These are phyloP conservation scores for Gambusia affinis DNA, from an alignment of 2,113 vertebrate genomes.

Conservation along the genomic window DNA sequence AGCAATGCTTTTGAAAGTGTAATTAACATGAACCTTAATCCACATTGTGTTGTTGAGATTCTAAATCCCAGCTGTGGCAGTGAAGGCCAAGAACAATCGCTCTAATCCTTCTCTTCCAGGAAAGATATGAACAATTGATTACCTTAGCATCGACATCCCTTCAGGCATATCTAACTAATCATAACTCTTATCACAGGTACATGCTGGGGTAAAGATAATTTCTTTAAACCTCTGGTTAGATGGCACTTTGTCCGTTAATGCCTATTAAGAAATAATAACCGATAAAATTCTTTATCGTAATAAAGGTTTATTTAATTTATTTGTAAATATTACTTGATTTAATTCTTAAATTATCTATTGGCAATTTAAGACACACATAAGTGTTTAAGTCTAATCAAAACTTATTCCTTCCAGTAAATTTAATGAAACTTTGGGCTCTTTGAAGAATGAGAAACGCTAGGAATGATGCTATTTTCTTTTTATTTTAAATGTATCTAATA, in stretches of 20 bases:
- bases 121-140: not conserved
- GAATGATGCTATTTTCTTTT: no score
- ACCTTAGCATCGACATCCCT: not conserved
- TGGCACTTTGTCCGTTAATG: not conserved
- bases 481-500: constrained; percentile 49
- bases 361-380: not conserved
- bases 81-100: not conserved
- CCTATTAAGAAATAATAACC: not conserved
- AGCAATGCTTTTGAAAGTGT: not conserved
- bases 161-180: constrained; percentile 1
- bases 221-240: not conserved
- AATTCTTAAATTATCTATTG: not conserved
- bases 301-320: not conserved
- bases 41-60: not conserved
- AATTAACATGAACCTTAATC: not conserved
- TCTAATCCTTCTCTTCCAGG: not conserved
- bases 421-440: no score
- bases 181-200: not conserved
- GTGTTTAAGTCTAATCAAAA: not conserved
- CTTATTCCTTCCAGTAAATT: not conserved
- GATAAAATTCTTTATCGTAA: no score
- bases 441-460: no score
- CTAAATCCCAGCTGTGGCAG: not conserved
- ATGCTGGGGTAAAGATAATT: not conserved
- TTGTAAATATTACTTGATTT: not conserved